Base-by-base conservation (phyloP, 2,113 vertebrate species). In the Gorsachius goisagi region DNA sequence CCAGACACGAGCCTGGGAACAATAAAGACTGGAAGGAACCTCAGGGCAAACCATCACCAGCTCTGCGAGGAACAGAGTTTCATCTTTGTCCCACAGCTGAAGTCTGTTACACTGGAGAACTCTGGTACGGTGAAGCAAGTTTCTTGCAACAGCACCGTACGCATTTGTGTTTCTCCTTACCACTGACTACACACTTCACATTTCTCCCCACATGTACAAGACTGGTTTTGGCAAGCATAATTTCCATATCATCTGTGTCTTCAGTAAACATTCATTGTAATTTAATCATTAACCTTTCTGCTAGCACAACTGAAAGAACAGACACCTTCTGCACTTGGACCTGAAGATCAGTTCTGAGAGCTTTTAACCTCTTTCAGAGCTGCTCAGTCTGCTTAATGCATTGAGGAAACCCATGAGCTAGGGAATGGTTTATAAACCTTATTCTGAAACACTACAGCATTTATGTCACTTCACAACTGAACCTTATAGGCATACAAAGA, bases 111-210 rank as follows among this genome's bases (percentile, higher is more conserved):
- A 18, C 32, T 11, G 44, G 44, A 66, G 72, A 77, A 28, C 45
- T 62, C 21, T 2, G 9, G 39, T 17, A 47, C 5, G 8, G 23
- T 2, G 10, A 71, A 26, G 4, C 0, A 33, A 80, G 32, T 33
- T 80, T 64, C 68, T 74, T 28, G 7, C 37, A 75, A 67, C n/a
- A 71, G 59, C 72, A 32, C 7, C 0, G 23, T 17, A 11, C 13
- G 13, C 0, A 0, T 24, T 2, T 23, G 18, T 7, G 6, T 15
- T 66, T 53, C 66, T 77, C 45, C 47, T 62, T 14, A 12, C 13
- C 55, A 20, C 19, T 22, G 35, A 33, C 49, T 13, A 2, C 0
- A 13, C 37, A 7, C 44, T 10, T 47, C 1, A 32, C 33, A 18
- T 39, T 63, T 44, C 27, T 9, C 37, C 62, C 62, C 59, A 60